These are phyloP conservation scores for Halcyon senegalensis DNA, from an alignment of 2,113 vertebrate species.

Conservation along the genomic window DNA sequence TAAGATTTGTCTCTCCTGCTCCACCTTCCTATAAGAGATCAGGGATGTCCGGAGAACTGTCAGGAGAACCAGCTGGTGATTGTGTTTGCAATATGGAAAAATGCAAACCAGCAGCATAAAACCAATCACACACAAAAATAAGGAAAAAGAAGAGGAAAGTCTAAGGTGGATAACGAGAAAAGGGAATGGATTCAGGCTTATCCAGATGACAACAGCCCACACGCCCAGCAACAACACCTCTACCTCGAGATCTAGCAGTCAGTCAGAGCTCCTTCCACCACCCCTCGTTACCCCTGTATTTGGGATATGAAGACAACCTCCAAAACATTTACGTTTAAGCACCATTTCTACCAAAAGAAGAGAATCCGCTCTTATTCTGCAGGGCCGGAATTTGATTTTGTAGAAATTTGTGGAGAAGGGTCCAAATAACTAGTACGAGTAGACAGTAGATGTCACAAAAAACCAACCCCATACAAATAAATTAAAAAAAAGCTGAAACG, in stretches of 20 bases:
- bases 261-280: background rate
- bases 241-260: background rate
- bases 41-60: background rate
- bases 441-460: fast-evolving
- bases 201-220: background rate
- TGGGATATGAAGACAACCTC: background rate
- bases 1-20: background rate
- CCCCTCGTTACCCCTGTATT: background rate
- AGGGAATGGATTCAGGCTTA: background rate
- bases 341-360: background rate
- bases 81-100: background rate
- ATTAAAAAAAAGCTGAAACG: background rate
- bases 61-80: background rate
- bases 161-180: background rate
- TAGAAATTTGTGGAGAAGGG: background rate
- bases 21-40: background rate
- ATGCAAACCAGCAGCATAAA: background rate
- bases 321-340: background rate
- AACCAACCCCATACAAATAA: background rate
- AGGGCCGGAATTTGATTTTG: background rate
- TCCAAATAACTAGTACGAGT: background rate
- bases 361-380: background rate
- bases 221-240: background rate
- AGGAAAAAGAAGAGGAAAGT: background rate
- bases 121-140: background rate